Percentiles rank a stretch among this genome's conserved stretches.
Conservation (phyloP, 2,888 invertebrate genomes). For the Latrodectus elegans region DNA sequence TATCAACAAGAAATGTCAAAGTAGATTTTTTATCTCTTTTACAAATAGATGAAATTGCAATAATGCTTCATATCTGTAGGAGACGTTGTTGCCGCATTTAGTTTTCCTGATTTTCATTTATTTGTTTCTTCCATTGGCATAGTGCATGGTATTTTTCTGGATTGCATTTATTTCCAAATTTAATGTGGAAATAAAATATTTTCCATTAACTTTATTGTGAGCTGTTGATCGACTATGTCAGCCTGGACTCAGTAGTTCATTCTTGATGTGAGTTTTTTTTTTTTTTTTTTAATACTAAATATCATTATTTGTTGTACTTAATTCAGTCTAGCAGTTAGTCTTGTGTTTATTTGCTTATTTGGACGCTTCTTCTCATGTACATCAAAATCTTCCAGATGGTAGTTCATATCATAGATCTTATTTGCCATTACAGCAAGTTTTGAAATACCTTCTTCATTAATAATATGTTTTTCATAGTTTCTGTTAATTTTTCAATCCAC, state of each 20-base stretch:
- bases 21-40: neutral
- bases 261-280: neutral
- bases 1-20: no score
- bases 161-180: neutral
- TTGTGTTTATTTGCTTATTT: neutral
- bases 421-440: neutral
- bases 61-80: neutral
- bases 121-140: neutral
- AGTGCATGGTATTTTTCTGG: neutral
- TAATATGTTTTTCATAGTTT: neutral
- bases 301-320: neutral
- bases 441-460: neutral
- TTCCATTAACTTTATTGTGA: neutral
- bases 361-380: neutral
- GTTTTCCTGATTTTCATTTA: neutral
- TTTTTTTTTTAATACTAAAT: neutral
- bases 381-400: neutral
- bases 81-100: neutral
- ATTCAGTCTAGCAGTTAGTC: neutral
- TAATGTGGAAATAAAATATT: neutral
- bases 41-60: neutral
- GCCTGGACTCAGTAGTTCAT: neutral
- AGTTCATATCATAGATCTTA: neutral
- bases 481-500: neutral
- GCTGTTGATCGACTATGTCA: neutral